Evolutionary conservation across 2,888 invertebrate species (phyloP), one percentile per base, ranked within the genome.

Genomic region (Stenchaetothrips biformis): DNA sequence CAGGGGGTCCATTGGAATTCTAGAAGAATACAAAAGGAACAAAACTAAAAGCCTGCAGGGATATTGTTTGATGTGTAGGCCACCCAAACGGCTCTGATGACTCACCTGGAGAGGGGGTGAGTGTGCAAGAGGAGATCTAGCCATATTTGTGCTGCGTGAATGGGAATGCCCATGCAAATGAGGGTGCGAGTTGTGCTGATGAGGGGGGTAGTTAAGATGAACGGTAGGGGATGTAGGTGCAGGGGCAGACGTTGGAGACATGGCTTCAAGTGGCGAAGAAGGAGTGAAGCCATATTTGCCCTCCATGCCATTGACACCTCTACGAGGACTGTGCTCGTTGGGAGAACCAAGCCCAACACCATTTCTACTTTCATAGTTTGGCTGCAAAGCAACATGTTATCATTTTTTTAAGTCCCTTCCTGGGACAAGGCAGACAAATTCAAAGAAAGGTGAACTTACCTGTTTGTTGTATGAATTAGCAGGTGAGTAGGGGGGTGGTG

Each of bases 401-500:
- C 67, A 74, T 59, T 59, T 59, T 59, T 37, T 37, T 37, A 37
- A 37, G 37, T 37, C 37, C 37, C 37, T 37, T 37, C 37, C 37
- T 37, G 4, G 37, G 37, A 37, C 1, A 4, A 37, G 37, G 2
- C 37, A 37, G 4, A 37, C 1, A 4, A 37, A 37, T 37, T 1
- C 1, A 37, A 37, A 37, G 37, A 37, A 37, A 37, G 37, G 2
- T 2, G 18, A 9, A 81, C 81, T 84, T 82, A 85, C 85, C 83
- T 85, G 85, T 83, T 84, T 84, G 25, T 74, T 74, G 80, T 84
- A 84, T 62, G 84, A 84, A 67, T 82, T 83, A 82, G 83, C 84
- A 48, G 88, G 88, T 89, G 95, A 93, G 87, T 97, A 96, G 83
- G 95, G 95, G 81, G 96, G 96, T 82, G 97, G 94, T 74, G 92